These are phyloP conservation scores for Penaeus indicus DNA, from an alignment of 1,140 invertebrate species.

Conservation along the genomic window DNA sequence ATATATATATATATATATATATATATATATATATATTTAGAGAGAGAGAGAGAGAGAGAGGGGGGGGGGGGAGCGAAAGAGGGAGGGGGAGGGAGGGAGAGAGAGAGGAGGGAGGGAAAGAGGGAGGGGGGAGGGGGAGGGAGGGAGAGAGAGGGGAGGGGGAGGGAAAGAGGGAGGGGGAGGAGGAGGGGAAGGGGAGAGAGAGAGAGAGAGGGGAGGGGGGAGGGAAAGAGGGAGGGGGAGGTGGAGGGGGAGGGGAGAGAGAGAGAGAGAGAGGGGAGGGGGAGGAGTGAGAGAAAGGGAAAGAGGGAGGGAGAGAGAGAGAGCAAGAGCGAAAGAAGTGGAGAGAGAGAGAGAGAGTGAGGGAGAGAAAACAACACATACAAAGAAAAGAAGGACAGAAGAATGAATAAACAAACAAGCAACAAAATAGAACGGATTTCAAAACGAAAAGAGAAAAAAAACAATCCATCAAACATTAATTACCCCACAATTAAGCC, in stretches of 20 bases:
- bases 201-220: not conserved
- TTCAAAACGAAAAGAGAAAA: slow-evolving; percentile 2
- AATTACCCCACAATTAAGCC: no score
- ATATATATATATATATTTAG: no score
- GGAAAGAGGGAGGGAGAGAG: not conserved
- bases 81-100: not conserved
- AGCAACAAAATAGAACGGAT: not conserved
- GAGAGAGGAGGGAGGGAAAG: not conserved
- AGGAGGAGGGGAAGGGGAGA: no score
- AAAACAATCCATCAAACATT: no score
- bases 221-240: not conserved
- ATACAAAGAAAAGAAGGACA: not conserved
- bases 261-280: not conserved
- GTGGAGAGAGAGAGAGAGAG: slow-evolving; percentile 3
- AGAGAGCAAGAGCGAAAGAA: not conserved
- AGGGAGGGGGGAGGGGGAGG: not conserved
- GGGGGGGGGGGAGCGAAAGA: no score
- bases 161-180: not conserved
- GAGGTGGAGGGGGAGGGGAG: not conserved
- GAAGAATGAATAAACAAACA: no score
- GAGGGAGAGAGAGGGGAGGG: not conserved
- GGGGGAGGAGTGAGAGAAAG: not conserved
- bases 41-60: no score
- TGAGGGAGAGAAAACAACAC: not conserved
- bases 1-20: no score